Percentiles rank a stretch among this genome's conserved stretches.
These are phyloP conservation scores for Esperia sulphurella DNA, from an alignment of 2,888 invertebrate species.

Conservation along the genomic window DNA sequence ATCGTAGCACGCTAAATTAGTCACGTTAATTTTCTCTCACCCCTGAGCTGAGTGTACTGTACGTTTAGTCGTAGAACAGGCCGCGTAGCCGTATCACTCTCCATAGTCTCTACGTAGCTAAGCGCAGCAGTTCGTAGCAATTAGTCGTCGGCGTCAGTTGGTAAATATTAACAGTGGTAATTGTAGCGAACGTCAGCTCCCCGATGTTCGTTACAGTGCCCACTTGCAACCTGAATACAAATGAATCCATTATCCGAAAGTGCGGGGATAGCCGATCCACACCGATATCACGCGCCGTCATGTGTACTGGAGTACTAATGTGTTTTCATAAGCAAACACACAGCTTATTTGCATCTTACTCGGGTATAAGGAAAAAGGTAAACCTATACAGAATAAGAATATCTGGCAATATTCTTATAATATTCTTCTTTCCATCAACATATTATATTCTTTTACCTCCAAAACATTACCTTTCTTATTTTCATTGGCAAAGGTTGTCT, in stretches of 20 bases:
- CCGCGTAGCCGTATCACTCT: neutral
- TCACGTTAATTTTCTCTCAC: slow-evolving; percentile 1
- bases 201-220: slow-evolving; percentile 73
- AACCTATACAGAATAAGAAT: too few species aligned
- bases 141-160: slow-evolving; percentile 71
- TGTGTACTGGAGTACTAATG: slow-evolving; percentile 46
- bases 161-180: slow-evolving; percentile 78
- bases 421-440: too few species aligned
- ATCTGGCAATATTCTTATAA: too few species aligned
- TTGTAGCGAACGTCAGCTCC: slow-evolving; percentile 72
- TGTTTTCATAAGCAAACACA: slow-evolving; percentile 28
- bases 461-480: too few species aligned
- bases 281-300: slow-evolving; percentile 52
- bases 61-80: neutral
- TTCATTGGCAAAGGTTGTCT: too few species aligned
- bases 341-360: neutral
- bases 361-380: too few species aligned
- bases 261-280: slow-evolving; percentile 63
- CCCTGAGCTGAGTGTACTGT: neutral
- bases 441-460: too few species aligned
- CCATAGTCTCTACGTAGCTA: slow-evolving; percentile 24
- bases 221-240: slow-evolving; percentile 74
- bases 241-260: slow-evolving; percentile 74
- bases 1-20: neutral
- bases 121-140: slow-evolving; percentile 51